A percentile compares a stretch with the other conserved stretches of the same genome.
Evolutionary conservation across 2,888 invertebrate genomes (phyloP).

Genomic region (Nebria brevicollis): DNA sequence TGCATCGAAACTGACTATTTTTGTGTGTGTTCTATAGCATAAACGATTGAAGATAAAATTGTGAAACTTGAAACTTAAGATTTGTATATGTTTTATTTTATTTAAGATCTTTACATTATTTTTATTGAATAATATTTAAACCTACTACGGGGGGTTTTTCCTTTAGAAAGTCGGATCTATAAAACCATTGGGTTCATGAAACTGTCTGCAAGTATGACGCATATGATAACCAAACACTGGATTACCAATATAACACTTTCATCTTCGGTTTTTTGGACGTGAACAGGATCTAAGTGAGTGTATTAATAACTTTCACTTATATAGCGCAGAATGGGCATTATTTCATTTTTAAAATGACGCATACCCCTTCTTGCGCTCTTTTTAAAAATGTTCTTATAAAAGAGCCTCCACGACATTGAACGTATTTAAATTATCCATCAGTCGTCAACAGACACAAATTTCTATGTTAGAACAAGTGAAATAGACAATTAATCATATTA

Average conservation of each 20-base stretch:
- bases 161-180: constrained; percentile 9
- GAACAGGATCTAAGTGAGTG: constrained; percentile 12
- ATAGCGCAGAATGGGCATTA: constrained; percentile 2
- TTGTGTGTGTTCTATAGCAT: no score
- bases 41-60: no score
- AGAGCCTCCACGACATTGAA: not conserved
- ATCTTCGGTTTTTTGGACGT: constrained; percentile 3
- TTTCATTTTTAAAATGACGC: not conserved
- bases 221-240: not conserved
- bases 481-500: not conserved
- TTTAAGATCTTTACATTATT: no score
- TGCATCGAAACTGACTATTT: no score
- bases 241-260: constrained; percentile 10
- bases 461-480: not conserved
- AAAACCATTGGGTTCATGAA: not conserved
- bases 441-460: not conserved
- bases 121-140: no score
- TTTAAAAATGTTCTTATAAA: not conserved
- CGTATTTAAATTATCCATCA: not conserved
- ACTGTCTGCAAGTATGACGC: not conserved
- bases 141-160: not conserved
- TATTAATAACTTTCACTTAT: constrained; percentile 12
- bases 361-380: not conserved
- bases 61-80: no score
- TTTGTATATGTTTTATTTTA: no score